Base-by-base conservation (phyloP, 2,888 invertebrate genomes). In the Yponomeuta evonymella region DNA sequence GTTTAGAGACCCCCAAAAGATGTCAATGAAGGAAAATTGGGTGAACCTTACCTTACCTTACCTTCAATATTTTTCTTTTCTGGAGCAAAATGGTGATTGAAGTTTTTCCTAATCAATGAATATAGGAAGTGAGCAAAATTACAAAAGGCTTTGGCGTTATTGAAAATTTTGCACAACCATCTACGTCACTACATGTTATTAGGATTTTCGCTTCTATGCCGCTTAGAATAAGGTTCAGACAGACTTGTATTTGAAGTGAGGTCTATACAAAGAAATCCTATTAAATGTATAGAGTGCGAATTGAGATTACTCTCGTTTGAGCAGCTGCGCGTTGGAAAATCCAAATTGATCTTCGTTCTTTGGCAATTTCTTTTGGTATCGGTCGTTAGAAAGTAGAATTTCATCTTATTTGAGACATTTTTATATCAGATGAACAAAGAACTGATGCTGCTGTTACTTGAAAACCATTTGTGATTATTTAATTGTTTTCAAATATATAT, bases 101-200 rank as follows among this genome's bases (percentile, higher is more conserved):
- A 65, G 29, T 65, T 65, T 65, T 65, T 58, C 30, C 11, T 67
- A 43, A 43, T 43, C 43, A 43, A 43, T 33, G 67, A 58, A 30
- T 23, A 67, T 67, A 23, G 65, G 65, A 65, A 65, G 30, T 65
- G 65, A 65, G 65, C 12, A 30, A 33, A 63, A 43, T 43, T 43
- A 43, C 43, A 43, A 43, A 8, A 1, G 43, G 80, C 79, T 78
- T 74, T 70, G 33, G 66, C 4, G 29, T 66, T 66, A 30, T 63
- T 63, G 63, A 63, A 63, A 29, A 29, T 63, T 63, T 63, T 63
- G n/a, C 23, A 29, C 63, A 9, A 63, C 33, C 33, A 33, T 33
- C 5, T 2, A 2, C 2, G 33, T 33, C 43, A 58, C 51, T 58
- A 12, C 43, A 43, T 6, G 43, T 0, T 58, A 58, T 12, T 58